Conservation (phyloP, 1,140 invertebrate genomes). For the Meloidogyne chitwoodi region DNA sequence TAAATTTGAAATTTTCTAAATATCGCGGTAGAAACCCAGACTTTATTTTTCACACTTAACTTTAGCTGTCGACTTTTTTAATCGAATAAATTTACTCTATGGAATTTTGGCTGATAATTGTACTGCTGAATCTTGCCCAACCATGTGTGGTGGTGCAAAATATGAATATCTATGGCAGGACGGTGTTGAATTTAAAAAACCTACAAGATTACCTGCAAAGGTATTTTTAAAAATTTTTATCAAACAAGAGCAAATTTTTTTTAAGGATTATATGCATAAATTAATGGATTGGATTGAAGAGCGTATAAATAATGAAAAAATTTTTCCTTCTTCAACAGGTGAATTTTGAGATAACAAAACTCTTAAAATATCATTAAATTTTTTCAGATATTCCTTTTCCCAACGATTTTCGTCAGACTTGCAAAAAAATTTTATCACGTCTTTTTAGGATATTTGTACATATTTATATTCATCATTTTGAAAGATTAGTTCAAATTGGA, state of each 20-base stretch:
- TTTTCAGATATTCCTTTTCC: conserved; percentile 80
- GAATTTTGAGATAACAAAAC: conserved; percentile 20
- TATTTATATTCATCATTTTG: conserved; percentile 95
- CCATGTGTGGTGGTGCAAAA: conserved; percentile 77
- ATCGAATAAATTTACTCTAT: conserved; percentile 83
- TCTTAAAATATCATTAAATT: conserved; percentile 1
- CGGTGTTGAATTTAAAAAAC: conserved; percentile 77
- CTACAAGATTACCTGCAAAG: conserved; percentile 78
- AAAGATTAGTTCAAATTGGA: conserved; percentile 78
- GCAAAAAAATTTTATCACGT: conserved; percentile 82
- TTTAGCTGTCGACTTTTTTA: conserved; percentile 90
- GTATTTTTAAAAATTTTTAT: not conserved
- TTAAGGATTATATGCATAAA: conserved; percentile 73
- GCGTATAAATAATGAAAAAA: conserved; percentile 83
- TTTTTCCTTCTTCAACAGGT: conserved; percentile 78
- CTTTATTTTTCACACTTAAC: conserved; percentile 24
- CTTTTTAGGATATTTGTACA: conserved; percentile 90
- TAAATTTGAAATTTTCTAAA: not conserved
- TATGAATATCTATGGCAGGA: conserved; percentile 93
- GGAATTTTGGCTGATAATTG: conserved; percentile 84
- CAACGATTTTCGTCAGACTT: conserved; percentile 74
- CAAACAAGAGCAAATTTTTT: not conserved
- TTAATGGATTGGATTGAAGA: conserved; percentile 90
- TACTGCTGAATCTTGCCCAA: conserved; percentile 78
- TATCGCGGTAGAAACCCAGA: too few relatives aligned